phyloP scores from a whole-genome alignment of 2,113 vertebrate species.

The Tyrannus savana region DNA sequence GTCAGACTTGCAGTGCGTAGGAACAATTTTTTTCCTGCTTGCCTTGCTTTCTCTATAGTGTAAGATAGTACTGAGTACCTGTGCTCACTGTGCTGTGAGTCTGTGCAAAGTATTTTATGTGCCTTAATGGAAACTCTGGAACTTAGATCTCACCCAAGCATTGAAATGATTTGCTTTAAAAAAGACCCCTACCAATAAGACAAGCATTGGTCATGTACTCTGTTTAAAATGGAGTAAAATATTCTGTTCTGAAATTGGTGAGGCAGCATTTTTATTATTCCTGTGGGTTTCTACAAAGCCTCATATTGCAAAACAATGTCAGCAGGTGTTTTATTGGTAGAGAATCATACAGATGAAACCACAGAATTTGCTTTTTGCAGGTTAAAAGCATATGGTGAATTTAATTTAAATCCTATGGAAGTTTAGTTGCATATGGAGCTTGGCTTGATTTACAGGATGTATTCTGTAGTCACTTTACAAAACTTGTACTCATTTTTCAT shows the following conservation, averaged over 20 bases:
- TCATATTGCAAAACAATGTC: background rate
- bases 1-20: background rate
- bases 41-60: background rate
- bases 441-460: background rate
- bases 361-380: background rate
- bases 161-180: background rate
- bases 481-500: constrained; percentile 34
- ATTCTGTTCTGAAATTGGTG: background rate
- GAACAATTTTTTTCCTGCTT: background rate
- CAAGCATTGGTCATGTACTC: background rate
- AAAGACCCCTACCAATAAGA: background rate
- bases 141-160: background rate
- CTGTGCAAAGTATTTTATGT: background rate
- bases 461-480: background rate
- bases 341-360: background rate
- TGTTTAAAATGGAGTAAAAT: background rate
- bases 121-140: background rate
- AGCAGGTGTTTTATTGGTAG: background rate
- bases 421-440: background rate
- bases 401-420: background rate
- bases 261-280: background rate
- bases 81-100: background rate
- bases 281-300: background rate
- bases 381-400: background rate
- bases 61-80: background rate